Percentiles rank a stretch among this genome's conserved stretches.
These are phyloP conservation scores for Seriola quinqueradiata DNA, from an alignment of 2,113 vertebrate species.

Conservation along the genomic window DNA sequence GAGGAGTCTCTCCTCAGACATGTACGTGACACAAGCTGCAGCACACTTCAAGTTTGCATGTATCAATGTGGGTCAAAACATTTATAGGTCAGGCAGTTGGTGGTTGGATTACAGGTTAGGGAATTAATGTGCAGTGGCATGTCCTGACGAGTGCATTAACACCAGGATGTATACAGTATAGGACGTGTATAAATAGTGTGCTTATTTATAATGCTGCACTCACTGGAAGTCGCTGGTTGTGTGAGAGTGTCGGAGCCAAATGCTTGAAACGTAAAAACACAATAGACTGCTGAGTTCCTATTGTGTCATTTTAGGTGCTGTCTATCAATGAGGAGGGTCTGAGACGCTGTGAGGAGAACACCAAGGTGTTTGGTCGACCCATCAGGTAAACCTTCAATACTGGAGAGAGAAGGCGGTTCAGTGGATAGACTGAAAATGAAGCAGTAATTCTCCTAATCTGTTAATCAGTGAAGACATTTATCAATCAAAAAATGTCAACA, in stretches of 20 bases:
- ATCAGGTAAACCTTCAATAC: slow-evolving; percentile 88
- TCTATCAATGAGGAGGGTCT: slow-evolving; percentile 97
- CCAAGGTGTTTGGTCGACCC: slow-evolving; percentile 94
- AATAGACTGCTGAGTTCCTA: not conserved
- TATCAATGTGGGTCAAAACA: not conserved
- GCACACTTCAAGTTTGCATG: not conserved
- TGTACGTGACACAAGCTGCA: slow-evolving; percentile 80
- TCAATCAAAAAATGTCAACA: not conserved
- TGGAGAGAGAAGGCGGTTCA: too few species aligned
- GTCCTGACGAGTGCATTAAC: slow-evolving; percentile 16
- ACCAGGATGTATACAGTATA: slow-evolving; percentile 16
- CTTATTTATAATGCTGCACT: slow-evolving; percentile 8
- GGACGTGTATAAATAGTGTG: slow-evolving; percentile 26
- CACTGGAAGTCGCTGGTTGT: not conserved
- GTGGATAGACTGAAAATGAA: too few species aligned
- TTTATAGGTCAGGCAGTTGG: slow-evolving; percentile 33
- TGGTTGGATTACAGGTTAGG: slow-evolving; percentile 48
- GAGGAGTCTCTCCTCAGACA: slow-evolving; percentile 97
- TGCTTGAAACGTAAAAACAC: not conserved
- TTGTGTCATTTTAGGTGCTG: slow-evolving; percentile 86
- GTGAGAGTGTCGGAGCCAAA: not conserved
- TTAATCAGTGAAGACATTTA: not conserved
- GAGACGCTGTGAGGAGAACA: slow-evolving; percentile 95
- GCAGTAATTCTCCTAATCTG: not conserved
- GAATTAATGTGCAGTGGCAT: slow-evolving; percentile 2